Conservation (phyloP, 2,888 invertebrate species). For the Synergus japonicus region DNA sequence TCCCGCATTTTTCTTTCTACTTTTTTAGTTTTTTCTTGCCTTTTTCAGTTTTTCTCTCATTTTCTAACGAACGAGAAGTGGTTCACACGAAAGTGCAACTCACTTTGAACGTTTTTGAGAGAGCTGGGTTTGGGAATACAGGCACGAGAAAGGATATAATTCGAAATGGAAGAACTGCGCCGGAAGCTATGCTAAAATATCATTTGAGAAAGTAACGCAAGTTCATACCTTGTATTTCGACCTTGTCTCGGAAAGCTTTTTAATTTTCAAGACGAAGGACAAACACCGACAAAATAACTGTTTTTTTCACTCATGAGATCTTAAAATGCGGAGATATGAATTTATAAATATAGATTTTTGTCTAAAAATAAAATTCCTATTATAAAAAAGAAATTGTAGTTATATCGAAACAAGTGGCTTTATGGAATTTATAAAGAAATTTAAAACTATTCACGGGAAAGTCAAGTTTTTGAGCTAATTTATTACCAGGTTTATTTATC, state of each 20-base stretch:
- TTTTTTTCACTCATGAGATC: too few relatives aligned
- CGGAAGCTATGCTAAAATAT: not conserved
- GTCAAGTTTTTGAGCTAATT: too few relatives aligned
- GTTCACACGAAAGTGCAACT: not conserved
- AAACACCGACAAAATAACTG: too few relatives aligned
- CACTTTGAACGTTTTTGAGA: not conserved
- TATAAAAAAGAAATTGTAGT: too few relatives aligned
- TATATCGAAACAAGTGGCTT: too few relatives aligned
- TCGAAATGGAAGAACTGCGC: constrained; percentile 11
- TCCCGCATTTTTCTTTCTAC: not conserved
- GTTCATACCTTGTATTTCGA: not conserved
- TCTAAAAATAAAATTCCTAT: too few relatives aligned
- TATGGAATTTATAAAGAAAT: too few relatives aligned
- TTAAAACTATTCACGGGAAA: too few relatives aligned
- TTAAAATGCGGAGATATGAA: too few relatives aligned
- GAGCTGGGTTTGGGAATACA: not conserved
- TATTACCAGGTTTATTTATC: too few relatives aligned
- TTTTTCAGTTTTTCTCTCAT: not conserved
- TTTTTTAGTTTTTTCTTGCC: not conserved
- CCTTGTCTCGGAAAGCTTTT: not conserved
- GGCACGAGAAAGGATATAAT: constrained; percentile 10
- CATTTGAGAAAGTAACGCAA: not conserved
- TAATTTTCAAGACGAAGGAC: too few relatives aligned
- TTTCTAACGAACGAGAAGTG: constrained; percentile 1
- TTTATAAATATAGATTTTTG: too few relatives aligned